phyloP scores from a whole-genome alignment of 2,797 vertebrate genomes.

The Chelonia mydas region DNA sequence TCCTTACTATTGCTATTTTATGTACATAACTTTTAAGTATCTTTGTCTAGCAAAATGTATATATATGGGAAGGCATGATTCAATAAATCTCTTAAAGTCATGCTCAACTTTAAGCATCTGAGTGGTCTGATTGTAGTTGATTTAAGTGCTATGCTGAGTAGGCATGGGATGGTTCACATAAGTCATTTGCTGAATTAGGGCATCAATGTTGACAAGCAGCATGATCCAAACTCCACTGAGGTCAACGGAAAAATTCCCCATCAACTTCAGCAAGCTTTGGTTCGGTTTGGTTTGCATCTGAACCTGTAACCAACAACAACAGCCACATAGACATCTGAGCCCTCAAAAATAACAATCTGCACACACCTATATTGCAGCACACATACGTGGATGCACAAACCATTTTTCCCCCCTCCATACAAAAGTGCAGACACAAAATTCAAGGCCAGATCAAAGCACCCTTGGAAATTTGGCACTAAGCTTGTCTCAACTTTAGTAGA shows the following conservation, averaged over 20 bases:
- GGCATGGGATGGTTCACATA: not conserved
- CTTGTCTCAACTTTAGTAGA: not conserved
- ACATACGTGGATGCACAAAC: not conserved
- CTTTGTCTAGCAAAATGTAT: constrained; percentile 1
- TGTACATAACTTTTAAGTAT: not conserved
- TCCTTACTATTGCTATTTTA: constrained; percentile 36
- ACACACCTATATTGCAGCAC: accelerated
- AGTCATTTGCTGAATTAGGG: not conserved
- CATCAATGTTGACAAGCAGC: not conserved
- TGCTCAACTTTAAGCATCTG: not conserved
- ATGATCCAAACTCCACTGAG: not conserved
- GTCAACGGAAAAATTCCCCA: not conserved
- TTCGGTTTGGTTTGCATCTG: not conserved
- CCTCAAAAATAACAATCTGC: accelerated
- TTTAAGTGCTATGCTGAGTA: accelerated
- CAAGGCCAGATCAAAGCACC: not conserved
- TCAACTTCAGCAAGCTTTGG: not conserved
- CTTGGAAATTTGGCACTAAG: not conserved
- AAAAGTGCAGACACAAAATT: not conserved
- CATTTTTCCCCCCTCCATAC: accelerated
- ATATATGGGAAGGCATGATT: not conserved
- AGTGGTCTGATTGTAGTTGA: accelerated
- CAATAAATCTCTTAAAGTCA: not conserved
- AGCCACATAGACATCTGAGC: not conserved
- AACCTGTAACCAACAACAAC: not conserved